Evolutionary conservation across 2,113 vertebrate genomes (phyloP), one percentile per base, ranked within the genome.

Genomic region (Euleptes europaea): DNA sequence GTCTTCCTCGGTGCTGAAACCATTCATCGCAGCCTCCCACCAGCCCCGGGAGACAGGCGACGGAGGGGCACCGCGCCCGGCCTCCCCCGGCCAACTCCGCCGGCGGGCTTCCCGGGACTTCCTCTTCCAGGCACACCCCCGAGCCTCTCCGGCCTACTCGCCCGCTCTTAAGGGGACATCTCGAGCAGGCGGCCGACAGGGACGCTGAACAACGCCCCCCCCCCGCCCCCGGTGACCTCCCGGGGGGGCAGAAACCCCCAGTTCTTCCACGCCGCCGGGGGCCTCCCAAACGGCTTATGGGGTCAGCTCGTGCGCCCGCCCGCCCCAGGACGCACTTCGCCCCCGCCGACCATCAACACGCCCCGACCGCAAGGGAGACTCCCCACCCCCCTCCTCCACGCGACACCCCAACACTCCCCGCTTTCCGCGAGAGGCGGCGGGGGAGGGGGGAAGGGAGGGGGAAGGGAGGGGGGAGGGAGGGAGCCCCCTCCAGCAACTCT

Each of bases 1-100:
- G 96, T 99, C 98, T 86, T 98, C 98, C 92, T 99, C 98, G 0
- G 98, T 99, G 94, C 98, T 99, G 94, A 99, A 99, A 38, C 98
- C 98, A 95, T 99, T 99, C 98, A 99, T 99, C 70, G 93, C 95
- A 63, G 69, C 77, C 84, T 72, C 38, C 76, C 84, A 10, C 88
- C 87, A 79, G 80, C 80, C 82, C 88, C 47, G 72, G 83, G 71
- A 78, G 63, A 72, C 0, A 35, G n/a, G 75, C 60, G 31, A 38
- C 21, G 19, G 47, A 65, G 38, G 74, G 57, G 73, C 60, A 19
- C 76, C 76, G 57, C 40, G 42, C 84, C 44, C 54, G 3, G 26
- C 69, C n/a, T n/a, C n/a, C n/a, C 10, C 7, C 28, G 19, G 5
- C 2, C 35, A 5, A 17, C 35, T 54, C 21, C 4, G 28, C 63